phyloP scores from a whole-genome alignment of 1,140 invertebrate genomes.

The Microvelia longipes region DNA sequence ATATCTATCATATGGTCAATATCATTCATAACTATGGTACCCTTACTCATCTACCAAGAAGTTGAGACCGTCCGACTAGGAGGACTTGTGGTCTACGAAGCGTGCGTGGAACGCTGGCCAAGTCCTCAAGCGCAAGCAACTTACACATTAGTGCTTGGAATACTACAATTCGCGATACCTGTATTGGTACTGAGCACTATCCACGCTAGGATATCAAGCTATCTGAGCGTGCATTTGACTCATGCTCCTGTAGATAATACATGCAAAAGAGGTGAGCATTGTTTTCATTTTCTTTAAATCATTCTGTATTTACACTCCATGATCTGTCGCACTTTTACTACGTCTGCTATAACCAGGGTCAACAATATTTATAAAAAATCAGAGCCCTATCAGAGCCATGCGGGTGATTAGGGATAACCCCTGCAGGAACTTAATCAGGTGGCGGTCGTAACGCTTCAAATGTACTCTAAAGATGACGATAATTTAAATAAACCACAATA shows the following conservation, averaged over 20 bases:
- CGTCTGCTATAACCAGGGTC: no score
- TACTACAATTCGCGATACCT: conserved; percentile 38
- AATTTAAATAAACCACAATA: no score
- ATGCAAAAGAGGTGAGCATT: conserved; percentile 25
- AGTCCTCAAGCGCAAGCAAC: conserved; percentile 16
- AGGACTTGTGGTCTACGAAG: conserved; percentile 26
- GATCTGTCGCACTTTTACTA: no score
- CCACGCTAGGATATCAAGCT: conserved; percentile 34
- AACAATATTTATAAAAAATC: no score
- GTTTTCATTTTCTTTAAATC: not conserved
- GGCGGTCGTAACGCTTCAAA: no score
- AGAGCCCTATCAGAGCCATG: no score
- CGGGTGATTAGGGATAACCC: no score
- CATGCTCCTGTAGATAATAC: conserved; percentile 17
- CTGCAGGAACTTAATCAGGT: no score
- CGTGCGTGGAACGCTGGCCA: conserved; percentile 29
- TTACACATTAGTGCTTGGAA: conserved; percentile 34
- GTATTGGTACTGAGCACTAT: conserved; percentile 35
- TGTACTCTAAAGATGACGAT: no score
- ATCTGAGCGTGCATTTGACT: conserved; percentile 26
- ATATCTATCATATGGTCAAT: conserved; percentile 38
- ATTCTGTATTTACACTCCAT: not conserved
- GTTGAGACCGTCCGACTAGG: conserved; percentile 28
- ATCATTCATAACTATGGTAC: conserved; percentile 32
- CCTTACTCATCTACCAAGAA: conserved; percentile 34